These are phyloP conservation scores for Drosophila nigrodunni DNA, from an alignment of 1,140 invertebrate species.

Conservation along the genomic window DNA sequence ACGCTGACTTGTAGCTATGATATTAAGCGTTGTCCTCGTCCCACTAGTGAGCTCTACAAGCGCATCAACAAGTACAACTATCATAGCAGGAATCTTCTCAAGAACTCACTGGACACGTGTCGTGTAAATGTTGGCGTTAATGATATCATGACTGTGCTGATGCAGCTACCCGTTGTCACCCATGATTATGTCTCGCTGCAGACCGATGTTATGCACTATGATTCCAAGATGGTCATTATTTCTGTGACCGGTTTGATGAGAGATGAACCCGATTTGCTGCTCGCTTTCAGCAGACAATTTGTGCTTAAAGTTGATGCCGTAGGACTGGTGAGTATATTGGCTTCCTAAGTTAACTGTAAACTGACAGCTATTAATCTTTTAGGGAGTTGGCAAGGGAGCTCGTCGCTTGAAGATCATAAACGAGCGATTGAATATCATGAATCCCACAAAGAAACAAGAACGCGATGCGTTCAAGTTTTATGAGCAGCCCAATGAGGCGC, in stretches of 20 bases:
- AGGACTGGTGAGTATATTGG: conserved; percentile 36
- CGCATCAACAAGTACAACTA: conserved; percentile 62
- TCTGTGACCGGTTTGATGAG: conserved; percentile 54
- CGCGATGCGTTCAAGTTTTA: conserved; percentile 61
- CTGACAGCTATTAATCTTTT: neutral
- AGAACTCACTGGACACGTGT: conserved; percentile 39
- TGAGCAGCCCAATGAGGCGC: neutral
- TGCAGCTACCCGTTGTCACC: conserved; percentile 57
- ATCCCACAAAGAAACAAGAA: conserved; percentile 51
- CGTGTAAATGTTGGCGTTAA: conserved; percentile 37
- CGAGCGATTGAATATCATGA: conserved; percentile 61
- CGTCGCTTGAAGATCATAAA: conserved; percentile 61
- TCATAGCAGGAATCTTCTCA: conserved; percentile 49
- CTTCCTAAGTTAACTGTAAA: neutral
- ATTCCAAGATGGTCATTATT: conserved; percentile 39
- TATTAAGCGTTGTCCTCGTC: conserved; percentile 20
- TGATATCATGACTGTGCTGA: conserved; percentile 62
- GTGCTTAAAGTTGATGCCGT: conserved; percentile 48
- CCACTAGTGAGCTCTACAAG: conserved; percentile 41
- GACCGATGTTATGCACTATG: conserved; percentile 67
- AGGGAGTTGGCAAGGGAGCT: conserved; percentile 55
- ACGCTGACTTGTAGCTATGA: conserved; percentile 67
- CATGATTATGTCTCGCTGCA: conserved; percentile 71
- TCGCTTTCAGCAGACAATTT: conserved; percentile 64
- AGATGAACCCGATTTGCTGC: conserved; percentile 44